A percentile compares a stretch with the other conserved stretches of the same genome.
Conservation (phyloP, 1,140 invertebrate genomes). For the Pectinophora gossypiella region DNA sequence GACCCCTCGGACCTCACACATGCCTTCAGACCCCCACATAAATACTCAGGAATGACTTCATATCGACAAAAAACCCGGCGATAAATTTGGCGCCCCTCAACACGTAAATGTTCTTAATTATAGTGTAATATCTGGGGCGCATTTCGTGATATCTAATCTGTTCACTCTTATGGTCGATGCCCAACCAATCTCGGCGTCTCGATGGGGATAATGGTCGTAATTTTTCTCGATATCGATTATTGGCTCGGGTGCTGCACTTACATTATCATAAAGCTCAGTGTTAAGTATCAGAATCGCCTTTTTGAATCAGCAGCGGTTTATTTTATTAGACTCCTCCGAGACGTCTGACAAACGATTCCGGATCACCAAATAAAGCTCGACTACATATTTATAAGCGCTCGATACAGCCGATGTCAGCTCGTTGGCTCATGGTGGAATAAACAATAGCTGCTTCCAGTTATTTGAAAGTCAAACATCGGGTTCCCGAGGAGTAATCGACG, state of each 20-base stretch:
- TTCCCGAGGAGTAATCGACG: conserved; percentile 49
- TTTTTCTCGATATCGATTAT: conserved; percentile 52
- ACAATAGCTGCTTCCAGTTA: conserved; percentile 23
- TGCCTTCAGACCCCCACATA: conserved; percentile 50
- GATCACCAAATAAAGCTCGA: conserved; percentile 42
- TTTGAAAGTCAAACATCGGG: conserved; percentile 62
- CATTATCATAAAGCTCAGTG: conserved; percentile 14
- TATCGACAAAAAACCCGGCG: conserved; percentile 70
- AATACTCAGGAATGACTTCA: conserved; percentile 63
- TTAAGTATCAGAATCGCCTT: background rate
- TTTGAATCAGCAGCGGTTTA: background rate
- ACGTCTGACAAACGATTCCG: conserved; percentile 34
- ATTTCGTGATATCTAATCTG: conserved; percentile 63
- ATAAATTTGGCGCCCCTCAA: conserved; percentile 73
- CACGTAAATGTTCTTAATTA: conserved; percentile 73
- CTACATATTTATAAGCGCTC: conserved; percentile 58
- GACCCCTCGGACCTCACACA: conserved; percentile 63
- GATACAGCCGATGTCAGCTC: conserved; percentile 43
- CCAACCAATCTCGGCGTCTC: conserved; percentile 29
- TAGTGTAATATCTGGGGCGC: conserved; percentile 64
- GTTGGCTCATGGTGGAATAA: conserved; percentile 24
- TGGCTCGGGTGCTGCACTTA: conserved; percentile 30
- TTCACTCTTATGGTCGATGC: conserved; percentile 55
- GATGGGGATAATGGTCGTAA: conserved; percentile 37
- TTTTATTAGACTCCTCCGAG: background rate